Conservation (phyloP, 2,797 vertebrate genomes). For the Avahi laniger region DNA sequence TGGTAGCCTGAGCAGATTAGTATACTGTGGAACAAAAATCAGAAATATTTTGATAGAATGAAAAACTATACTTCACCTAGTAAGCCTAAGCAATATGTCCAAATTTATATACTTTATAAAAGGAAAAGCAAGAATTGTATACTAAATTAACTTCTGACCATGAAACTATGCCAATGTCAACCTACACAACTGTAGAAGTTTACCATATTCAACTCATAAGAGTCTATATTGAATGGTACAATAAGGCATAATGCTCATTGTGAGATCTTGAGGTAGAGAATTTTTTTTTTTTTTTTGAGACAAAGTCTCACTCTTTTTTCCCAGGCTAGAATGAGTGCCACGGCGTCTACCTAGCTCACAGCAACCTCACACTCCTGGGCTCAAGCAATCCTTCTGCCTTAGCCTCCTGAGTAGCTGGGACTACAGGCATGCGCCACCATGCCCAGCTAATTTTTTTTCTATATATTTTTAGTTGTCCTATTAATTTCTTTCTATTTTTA, state of each 20-base stretch:
- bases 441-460: too few species aligned
- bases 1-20: too few species aligned
- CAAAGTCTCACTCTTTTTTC: too few species aligned
- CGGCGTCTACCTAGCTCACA: too few species aligned
- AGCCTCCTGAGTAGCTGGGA: too few species aligned
- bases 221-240: not conserved
- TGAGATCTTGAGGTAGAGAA: not conserved
- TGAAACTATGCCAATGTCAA: not conserved
- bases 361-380: too few species aligned
- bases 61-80: not conserved
- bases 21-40: not conserved
- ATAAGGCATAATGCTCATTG: not conserved
- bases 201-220: not conserved
- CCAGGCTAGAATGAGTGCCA: too few species aligned
- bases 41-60: not conserved
- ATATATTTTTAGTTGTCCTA: too few species aligned
- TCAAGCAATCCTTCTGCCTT: too few species aligned
- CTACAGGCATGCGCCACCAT: too few species aligned
- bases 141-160: not conserved
- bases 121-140: not conserved
- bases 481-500: too few species aligned
- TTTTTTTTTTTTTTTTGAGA: too few species aligned
- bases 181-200: not conserved
- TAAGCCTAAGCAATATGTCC: not conserved
- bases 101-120: not conserved